These are phyloP conservation scores for Diacarnus erythraeanus DNA, from an alignment of 37 sponge, comb jelly and placozoan species.

Conservation along the genomic window DNA sequence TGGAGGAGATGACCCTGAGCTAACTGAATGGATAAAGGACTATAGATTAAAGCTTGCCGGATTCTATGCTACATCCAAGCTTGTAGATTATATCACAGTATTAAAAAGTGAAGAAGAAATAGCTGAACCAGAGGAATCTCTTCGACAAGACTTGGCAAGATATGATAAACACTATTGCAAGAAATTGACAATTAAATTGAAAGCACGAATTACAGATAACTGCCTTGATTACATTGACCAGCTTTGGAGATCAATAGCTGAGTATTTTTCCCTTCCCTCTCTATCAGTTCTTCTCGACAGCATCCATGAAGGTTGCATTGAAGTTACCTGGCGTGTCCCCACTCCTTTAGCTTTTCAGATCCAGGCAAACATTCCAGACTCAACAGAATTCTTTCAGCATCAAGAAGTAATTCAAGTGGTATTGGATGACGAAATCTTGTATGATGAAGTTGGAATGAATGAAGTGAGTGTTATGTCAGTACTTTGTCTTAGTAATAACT, in stretches of 20 bases:
- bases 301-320: too few species aligned
- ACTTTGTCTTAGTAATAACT: background rate
- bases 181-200: background rate
- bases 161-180: background rate
- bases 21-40: background rate
- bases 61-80: background rate
- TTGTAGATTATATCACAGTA: background rate
- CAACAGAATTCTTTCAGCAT: too few species aligned
- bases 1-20: background rate
- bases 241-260: background rate
- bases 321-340: background rate
- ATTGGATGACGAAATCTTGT: too few species aligned
- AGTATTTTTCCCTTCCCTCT: background rate
- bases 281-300: too few species aligned
- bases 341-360: too few species aligned
- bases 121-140: background rate
- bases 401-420: too few species aligned
- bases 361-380: too few species aligned
- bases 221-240: constrained; percentile 5
- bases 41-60: background rate
- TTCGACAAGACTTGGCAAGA: background rate
- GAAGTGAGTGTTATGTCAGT: too few species aligned
- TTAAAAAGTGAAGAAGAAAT: background rate
- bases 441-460: too few species aligned
- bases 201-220: background rate